Base-by-base conservation (phyloP, 2,113 vertebrate genomes). In the Dryoscopus gambensis region DNA sequence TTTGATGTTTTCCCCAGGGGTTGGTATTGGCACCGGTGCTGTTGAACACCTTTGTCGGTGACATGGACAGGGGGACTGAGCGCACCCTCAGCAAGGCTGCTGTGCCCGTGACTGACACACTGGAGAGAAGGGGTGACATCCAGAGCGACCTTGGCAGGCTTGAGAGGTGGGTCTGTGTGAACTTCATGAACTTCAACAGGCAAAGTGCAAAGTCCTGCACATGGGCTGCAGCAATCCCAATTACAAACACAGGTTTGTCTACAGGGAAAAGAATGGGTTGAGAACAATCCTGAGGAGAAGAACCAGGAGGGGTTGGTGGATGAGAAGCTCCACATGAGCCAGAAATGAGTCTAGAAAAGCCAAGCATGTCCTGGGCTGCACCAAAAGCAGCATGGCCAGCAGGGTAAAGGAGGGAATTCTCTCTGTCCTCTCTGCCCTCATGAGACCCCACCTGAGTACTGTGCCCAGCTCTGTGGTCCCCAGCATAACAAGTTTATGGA, bases 281-380 rank as follows among this genome's bases (percentile, higher is more conserved):
- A 86, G 63, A 33, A 21, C 31, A 68, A 33, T 25, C 37, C 53
- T 33, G 53, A 59, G 70, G 49, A 46, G 50, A 74, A 30, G 21
- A 25, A 52, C 6, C 23, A 9, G 25, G 4, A 9, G 5, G 1
- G 7, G 0, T 3, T 77, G 13, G 31, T 44, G 39, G 11, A 44
- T 52, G 22, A 77, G 53, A 68, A 52, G 33, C 73, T 59, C 14
- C 39, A 22, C 14, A 18, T 59, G 44, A 76, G 16, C 7, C 31
- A 59, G 27, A 22, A 76, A 33, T 37, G 31, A 59, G 44, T 16
- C 22, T 53, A 59, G 44, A 77, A 77, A 52, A 52, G 12, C 33
- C 37, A 68, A 6, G 13, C 7, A 9, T 16, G 13, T 52, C 31
- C 62, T 37, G 46, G 44, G 9, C 18, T 60, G 14, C 37, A 37